A percentile compares a stretch with the other conserved stretches of the same genome.
Conservation (phyloP, 2,113 vertebrate species). For the Falcunculus frontatus region DNA sequence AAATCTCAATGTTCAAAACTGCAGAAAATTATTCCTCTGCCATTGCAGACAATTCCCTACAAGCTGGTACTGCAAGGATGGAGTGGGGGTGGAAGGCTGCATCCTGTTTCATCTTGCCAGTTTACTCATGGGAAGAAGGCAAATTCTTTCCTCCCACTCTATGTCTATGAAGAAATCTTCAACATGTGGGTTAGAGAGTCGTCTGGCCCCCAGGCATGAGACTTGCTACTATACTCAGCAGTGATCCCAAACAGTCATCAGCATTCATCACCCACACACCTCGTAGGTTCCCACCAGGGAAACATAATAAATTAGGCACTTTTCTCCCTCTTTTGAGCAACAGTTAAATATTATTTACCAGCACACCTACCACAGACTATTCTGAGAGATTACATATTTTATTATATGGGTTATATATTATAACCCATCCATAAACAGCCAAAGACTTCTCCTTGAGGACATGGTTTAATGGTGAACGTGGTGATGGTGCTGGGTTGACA, state of each 20-base stretch:
- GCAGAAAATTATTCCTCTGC: not conserved
- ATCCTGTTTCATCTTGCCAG: constrained; percentile 14
- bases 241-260: not conserved
- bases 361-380: not conserved
- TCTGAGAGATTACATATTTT: not conserved
- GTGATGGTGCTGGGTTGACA: not conserved
- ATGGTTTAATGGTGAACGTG: not conserved
- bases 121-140: not conserved
- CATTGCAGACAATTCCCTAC: not conserved
- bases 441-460: not conserved
- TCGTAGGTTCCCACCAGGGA: not conserved
- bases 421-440: not conserved
- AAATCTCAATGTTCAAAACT: not conserved
- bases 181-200: not conserved
- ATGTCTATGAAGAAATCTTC: not conserved
- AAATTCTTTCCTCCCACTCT: constrained; percentile 36
- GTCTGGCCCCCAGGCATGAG: not conserved
- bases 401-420: not conserved
- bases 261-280: not conserved
- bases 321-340: not conserved
- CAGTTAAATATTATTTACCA: not conserved
- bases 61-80: not conserved
- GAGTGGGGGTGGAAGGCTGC: not conserved
- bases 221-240: not conserved
- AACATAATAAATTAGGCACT: not conserved